Evolutionary conservation across 2,888 invertebrate species (phyloP).

Genomic region (Slavum lentiscoides): DNA sequence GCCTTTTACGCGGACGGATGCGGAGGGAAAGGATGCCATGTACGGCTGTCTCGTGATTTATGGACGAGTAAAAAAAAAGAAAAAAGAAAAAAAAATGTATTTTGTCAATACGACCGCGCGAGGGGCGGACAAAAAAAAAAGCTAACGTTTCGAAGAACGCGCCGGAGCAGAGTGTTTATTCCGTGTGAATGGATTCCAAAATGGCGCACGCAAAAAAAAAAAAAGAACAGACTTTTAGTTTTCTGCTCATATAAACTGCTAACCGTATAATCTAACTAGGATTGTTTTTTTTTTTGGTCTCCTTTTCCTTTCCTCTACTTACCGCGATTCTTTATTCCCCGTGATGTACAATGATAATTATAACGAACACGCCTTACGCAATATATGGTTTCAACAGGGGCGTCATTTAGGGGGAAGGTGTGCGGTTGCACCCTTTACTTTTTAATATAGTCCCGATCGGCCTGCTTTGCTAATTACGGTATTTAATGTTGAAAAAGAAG

Average conservation of each 20-base stretch:
- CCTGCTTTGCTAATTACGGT: no score
- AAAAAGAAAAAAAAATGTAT: constrained; percentile 17
- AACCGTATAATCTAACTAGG: neutral
- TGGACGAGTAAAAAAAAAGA: neutral
- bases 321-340: no score
- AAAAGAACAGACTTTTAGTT: constrained; percentile 19
- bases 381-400: no score
- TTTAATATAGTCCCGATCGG: no score
- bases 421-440: no score
- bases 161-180: neutral
- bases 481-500: no score
- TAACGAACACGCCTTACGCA: neutral
- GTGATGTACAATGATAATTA: neutral
- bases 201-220: constrained; percentile 2
- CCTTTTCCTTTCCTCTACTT: no score
- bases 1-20: neutral
- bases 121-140: neutral
- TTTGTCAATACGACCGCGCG: constrained; percentile 21
- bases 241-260: neutral
- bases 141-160: neutral
- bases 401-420: no score
- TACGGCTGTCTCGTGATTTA: constrained; percentile 28
- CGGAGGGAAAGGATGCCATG: neutral
- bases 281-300: neutral
- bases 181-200: constrained; percentile 30